Conservation (phyloP, 2,888 invertebrate genomes). For the Keiferia lycopersicella region DNA sequence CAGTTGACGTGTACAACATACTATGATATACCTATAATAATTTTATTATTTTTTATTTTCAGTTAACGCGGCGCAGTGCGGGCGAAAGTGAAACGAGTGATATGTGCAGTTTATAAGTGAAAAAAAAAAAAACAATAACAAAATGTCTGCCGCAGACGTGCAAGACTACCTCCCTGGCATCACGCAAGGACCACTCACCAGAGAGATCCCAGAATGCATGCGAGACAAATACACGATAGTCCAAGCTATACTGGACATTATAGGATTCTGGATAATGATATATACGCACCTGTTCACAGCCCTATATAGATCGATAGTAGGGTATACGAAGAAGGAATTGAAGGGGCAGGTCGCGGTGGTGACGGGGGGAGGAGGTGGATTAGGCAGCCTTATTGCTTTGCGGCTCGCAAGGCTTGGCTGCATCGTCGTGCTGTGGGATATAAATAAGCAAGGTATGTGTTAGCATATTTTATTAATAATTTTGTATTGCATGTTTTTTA, state of each 20-base stretch:
- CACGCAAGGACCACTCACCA: constrained; percentile 68
- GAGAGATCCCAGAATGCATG: constrained; percentile 76
- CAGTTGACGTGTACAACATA: too few species aligned
- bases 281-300: constrained; percentile 78
- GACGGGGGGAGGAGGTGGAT: constrained; percentile 94
- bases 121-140: constrained; percentile 36
- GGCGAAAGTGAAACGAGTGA: constrained; percentile 26
- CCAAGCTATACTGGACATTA: constrained; percentile 79
- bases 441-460: constrained; percentile 88
- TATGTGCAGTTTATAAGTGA: constrained; percentile 29
- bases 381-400: constrained; percentile 89
- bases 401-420: constrained; percentile 89
- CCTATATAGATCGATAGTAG: constrained; percentile 82
- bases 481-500: neutral
- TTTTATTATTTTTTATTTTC: constrained; percentile 14
- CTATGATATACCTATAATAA: too few species aligned
- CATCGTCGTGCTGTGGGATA: constrained; percentile 93
- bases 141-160: constrained; percentile 60
- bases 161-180: constrained; percentile 71
- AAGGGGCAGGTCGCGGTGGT: constrained; percentile 90
- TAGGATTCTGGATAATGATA: constrained; percentile 76
- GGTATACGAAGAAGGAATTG: constrained; percentile 85
- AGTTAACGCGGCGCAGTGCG: constrained; percentile 23
- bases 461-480: neutral
- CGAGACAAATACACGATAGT: constrained; percentile 75